These are phyloP conservation scores for Drosophila grimshawi DNA, from an alignment of 1,140 invertebrate species.

Conservation along the genomic window DNA sequence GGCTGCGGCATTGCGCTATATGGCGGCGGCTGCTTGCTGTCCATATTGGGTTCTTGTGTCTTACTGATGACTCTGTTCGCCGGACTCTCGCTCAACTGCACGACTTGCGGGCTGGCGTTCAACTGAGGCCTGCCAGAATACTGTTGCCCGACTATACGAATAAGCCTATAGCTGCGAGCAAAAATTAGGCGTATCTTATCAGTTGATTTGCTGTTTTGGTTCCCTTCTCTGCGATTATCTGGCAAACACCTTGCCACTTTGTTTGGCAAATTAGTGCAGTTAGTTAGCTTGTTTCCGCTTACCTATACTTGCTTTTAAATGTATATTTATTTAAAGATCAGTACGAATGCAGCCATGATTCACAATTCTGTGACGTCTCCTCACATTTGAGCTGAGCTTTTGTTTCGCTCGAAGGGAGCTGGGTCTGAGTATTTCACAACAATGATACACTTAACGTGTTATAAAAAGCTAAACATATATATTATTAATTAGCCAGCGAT, in stretches of 20 bases:
- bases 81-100: slow-evolving; percentile 10
- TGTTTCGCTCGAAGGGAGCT: slow-evolving; percentile 15
- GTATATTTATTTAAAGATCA: slow-evolving; percentile 12
- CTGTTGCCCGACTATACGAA: slow-evolving; percentile 7
- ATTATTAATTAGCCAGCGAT: neutral
- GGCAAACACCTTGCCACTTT: slow-evolving; percentile 10
- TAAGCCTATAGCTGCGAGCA: neutral
- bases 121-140: slow-evolving; percentile 39
- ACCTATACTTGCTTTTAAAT: neutral
- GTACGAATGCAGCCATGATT: slow-evolving; percentile 3
- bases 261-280: slow-evolving; percentile 18
- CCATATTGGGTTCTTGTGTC: slow-evolving; percentile 39
- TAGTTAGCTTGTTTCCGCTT: slow-evolving; percentile 25
- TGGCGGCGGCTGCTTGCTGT: slow-evolving; percentile 85
- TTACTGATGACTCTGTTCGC: neutral
- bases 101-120: slow-evolving; percentile 29
- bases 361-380: slow-evolving; percentile 30
- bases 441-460: neutral
- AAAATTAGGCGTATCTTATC: slow-evolving; percentile 36
- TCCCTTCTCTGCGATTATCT: slow-evolving; percentile 15
- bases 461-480: neutral
- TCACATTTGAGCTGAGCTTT: neutral
- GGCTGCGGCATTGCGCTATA: slow-evolving; percentile 85
- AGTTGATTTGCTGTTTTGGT: neutral
- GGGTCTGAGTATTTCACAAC: slow-evolving; percentile 20